These are phyloP conservation scores for Deroptyus accipitrinus DNA, from an alignment of 2,113 vertebrate species.

Conservation along the genomic window DNA sequence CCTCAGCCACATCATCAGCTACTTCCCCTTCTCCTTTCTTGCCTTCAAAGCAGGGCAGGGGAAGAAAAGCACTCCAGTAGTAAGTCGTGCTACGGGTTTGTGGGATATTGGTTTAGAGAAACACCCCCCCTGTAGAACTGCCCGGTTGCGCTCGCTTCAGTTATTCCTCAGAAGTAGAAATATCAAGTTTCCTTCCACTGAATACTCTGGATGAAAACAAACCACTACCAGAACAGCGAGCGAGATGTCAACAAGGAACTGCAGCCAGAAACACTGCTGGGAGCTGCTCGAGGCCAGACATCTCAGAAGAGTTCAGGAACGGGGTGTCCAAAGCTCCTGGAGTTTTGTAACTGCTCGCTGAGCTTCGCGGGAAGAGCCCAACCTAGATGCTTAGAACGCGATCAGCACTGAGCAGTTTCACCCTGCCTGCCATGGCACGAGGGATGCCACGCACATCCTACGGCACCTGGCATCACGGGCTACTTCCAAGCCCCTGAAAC, in stretches of 20 bases:
- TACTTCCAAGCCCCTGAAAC: not conserved
- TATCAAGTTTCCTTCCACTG: accelerated
- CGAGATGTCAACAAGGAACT: not conserved
- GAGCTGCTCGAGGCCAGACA: not conserved
- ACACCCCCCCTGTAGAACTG: not conserved
- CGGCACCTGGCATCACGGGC: not conserved
- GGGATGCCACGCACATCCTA: not conserved
- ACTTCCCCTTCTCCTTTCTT: not conserved
- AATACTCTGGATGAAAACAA: not conserved
- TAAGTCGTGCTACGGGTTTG: not conserved
- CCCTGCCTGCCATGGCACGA: not conserved
- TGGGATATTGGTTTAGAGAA: not conserved
- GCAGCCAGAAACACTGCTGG: not conserved
- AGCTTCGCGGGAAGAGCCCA: not conserved
- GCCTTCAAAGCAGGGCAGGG: not conserved
- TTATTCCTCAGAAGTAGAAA: not conserved
- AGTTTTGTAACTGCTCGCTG: not conserved
- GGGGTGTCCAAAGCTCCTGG: not conserved
- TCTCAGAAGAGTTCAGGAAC: not conserved
- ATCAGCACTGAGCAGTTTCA: not conserved
- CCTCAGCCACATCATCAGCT: not conserved
- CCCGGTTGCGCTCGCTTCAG: not conserved
- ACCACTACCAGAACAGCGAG: not conserved
- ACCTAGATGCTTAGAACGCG: accelerated
- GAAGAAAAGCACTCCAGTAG: not conserved